Evolutionary conservation across 2,113 vertebrate genomes (phyloP), one percentile per base, ranked within the genome.

Genomic region (Elephas maximus): DNA sequence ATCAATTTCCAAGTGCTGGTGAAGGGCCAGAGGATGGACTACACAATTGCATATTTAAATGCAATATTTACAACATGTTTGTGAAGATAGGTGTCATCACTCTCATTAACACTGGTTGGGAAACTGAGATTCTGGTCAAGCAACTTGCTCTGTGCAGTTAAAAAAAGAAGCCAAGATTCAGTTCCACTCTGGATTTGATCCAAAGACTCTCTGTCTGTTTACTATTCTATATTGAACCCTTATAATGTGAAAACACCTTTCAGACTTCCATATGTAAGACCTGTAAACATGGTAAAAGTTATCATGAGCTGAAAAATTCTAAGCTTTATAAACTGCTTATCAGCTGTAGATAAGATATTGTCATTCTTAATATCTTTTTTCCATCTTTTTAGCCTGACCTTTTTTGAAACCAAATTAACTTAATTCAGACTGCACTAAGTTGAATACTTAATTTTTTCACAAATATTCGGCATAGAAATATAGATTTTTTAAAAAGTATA

Each of bases 351-450:
- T 60, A 57, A 67, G 15, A 8, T 90, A 82, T 37, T 83, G 82
- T 57, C 24, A 60, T 82, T 76, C 30, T 88, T 37, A 88, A 82
- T 87, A 81, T 6, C 4, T 82, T 45, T 93, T 89, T 90, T 80
- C 7, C 8, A 37, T 80, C 44, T 93, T 53, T 4, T 45, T 37
- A 65, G 65, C 2, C 6, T 57, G n/a, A 10, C 74, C 24, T 26
- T 77, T 76, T 21, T 76, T 74, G 17, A 85, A 85, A 44, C 44
- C 41, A 77, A 11, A 6, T 53, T 65, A 21, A 77, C 20, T 67
- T 77, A 44, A 78, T 84, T 86, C 67, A 86, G 33, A 69, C 10
- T 53, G 21, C 17, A 73, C 3, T 86, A 76, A 80, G n/a, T 74
- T 57, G 57, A 86, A 85, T 28, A 80, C 28, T 23, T 65, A 0